Conservation (phyloP, 2,797 vertebrate species). For the Melanotaenia boesemani region DNA sequence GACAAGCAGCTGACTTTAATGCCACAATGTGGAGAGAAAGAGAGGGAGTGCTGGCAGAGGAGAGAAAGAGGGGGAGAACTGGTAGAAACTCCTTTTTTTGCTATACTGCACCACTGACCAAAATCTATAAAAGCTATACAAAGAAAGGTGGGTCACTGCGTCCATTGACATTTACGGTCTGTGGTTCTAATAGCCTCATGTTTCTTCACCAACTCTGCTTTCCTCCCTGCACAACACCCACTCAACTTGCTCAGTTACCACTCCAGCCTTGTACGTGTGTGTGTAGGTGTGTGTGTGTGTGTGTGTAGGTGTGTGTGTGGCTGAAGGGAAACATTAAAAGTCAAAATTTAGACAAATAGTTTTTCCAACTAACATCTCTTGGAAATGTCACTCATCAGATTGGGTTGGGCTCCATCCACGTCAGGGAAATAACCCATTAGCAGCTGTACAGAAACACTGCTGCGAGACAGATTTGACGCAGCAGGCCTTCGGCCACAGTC, state of each 20-base stretch:
- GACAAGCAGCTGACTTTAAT: conserved; percentile 13
- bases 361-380: conserved; percentile 42
- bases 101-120: conserved; percentile 50
- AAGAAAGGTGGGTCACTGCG: conserved; percentile 48
- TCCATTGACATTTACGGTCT: conserved; percentile 68
- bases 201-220: conserved; percentile 53
- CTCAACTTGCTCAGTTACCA: conserved; percentile 15
- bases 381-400: conserved; percentile 49
- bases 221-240: conserved; percentile 43
- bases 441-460: conserved; percentile 39
- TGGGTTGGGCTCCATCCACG: conserved; percentile 26
- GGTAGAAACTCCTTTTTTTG: conserved; percentile 28
- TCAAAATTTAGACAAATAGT: conserved; percentile 32
- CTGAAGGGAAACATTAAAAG: conserved; percentile 39
- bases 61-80: background rate
- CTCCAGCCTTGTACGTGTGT: too few relatives aligned
- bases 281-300: too few relatives aligned
- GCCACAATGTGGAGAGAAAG: conserved; percentile 3
- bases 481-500: conserved; percentile 51
- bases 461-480: conserved; percentile 61
- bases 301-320: too few relatives aligned
- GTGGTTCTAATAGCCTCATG: conserved; percentile 55
- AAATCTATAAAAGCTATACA: conserved; percentile 63
- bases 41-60: background rate
- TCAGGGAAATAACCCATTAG: conserved; percentile 59